Base-by-base conservation (phyloP, 2,888 invertebrate genomes). In the Schizaphis graminum region DNA sequence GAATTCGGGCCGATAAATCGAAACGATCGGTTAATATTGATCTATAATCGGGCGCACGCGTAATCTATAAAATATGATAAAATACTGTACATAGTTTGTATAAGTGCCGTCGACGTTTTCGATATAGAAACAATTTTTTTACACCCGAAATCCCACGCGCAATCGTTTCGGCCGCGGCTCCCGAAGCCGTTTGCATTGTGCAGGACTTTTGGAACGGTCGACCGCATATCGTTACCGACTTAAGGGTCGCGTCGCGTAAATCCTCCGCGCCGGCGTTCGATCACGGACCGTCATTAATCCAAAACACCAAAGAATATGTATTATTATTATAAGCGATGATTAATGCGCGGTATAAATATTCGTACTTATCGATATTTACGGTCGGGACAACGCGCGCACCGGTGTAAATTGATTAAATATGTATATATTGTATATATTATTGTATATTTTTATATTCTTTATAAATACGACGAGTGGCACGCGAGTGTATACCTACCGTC, bases 211-310 rank as follows among this genome's bases (percentile, higher is more conserved):
- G 67, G 85, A 28, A 91, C 91, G 57, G 61, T 67, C 56, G 94
- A 87, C 28, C 94, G 94, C 94, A 94, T 94, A 94, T 49, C 91
- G 86, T 91, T 94, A 53, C 41, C 91, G 49, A 94, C 94, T 94
- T 94, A 91, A 44, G 26, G 85, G 56, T n/a, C n/a, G 35, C 5
- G 1, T 3, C 26, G 57, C 41, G 57, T 41, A 91, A 94, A 94
- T 94, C 94, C 94, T 61, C 49, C 28, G 35, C 57, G 61, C 13
- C 61, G 61, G 53, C 91, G 86, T 94, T 35, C 86, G 49, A 91
- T 87, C 94, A 94, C 94, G 94, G 47, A 86, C 35, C 90, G 41
- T 44, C 41, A 24, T 26, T 47, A 87, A 86, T 91, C 85, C 44
- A 47, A 49, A 41, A 88, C 26, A 41, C 86, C 35, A 21, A 21